Evolutionary conservation across 2,113 vertebrate genomes (phyloP), one percentile per base, ranked within the genome.

Genomic region (Pluvianellus socialis): DNA sequence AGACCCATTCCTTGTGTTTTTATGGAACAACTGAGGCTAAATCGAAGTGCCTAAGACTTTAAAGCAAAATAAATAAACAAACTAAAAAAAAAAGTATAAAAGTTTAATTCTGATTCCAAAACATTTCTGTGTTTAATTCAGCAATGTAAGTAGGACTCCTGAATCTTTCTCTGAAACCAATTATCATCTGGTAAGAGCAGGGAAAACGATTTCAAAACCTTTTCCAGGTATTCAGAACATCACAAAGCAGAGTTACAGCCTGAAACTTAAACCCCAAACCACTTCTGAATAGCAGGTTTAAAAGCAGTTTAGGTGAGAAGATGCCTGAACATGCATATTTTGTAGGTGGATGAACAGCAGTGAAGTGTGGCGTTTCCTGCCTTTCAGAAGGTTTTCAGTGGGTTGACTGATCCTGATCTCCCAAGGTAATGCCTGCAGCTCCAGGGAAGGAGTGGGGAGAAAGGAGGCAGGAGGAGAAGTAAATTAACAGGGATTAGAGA

Each of bases 311-410:
- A 67, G 90, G 65, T 92, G 68, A 74, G 75, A 88, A 88, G 92
- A 67, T 59, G 88, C 88, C 96, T 92, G 95, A 93, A 92, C 76
- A 61, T 22, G 72, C 21, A 21, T 45, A 74, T 93, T 95, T 92
- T 74, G 88, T 74, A 93, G 75, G 75, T 93, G 88, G 63, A 86
- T 86, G 82, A 92, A 86, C 65, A 86, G 94, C 79, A 71, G 44
- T 9, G 6, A 77, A 94, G 42, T 66, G 56, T 92, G 75, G 71
- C 1, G 3, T 77, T 88, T 90, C 63, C 75, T 96, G 93, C 79
- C 79, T 88, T 88, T 55, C 8, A 17, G 71, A 91, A 49, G 52
- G 61, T 17, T 88, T 91, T 87, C 28, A 76, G 66, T 77, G 91
- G 22, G 21, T 16, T 95, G 72, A 45, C 72, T 67, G 76, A 77